Conservation (phyloP, 2,797 vertebrate genomes). For the Rhincodon typus region DNA sequence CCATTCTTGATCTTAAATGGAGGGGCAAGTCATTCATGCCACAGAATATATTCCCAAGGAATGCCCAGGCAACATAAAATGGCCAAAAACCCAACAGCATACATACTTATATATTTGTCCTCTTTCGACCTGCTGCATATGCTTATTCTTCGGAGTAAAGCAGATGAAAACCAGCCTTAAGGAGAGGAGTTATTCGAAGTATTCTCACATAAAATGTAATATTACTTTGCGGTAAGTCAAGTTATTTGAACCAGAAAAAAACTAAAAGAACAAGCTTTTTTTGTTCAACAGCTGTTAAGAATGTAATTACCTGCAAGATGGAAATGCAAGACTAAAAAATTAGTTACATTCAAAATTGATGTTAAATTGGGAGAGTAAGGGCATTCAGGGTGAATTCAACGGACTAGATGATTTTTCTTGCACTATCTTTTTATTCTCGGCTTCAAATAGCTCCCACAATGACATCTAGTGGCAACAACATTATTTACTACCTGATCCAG, state of each 20-base stretch:
- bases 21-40: background rate
- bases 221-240: background rate
- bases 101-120: no score
- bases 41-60: background rate
- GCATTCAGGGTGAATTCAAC: background rate
- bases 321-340: background rate
- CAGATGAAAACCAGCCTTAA: background rate
- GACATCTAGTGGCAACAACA: slow-evolving; percentile 12
- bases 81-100: background rate
- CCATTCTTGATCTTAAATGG: background rate
- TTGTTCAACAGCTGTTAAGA: background rate
- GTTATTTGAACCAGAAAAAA: background rate
- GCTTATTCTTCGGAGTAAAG: background rate
- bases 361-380: background rate
- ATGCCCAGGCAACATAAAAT: background rate
- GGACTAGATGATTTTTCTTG: background rate
- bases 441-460: slow-evolving; percentile 2
- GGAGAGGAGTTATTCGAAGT: background rate
- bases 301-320: background rate
- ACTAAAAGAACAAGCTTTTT: background rate
- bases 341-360: background rate
- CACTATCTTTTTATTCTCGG: background rate
- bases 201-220: background rate
- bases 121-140: background rate
- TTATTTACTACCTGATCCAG: background rate